Evolutionary conservation across 1,140 invertebrate genomes (phyloP).

Genomic region (Rhopalosiphum padi): DNA sequence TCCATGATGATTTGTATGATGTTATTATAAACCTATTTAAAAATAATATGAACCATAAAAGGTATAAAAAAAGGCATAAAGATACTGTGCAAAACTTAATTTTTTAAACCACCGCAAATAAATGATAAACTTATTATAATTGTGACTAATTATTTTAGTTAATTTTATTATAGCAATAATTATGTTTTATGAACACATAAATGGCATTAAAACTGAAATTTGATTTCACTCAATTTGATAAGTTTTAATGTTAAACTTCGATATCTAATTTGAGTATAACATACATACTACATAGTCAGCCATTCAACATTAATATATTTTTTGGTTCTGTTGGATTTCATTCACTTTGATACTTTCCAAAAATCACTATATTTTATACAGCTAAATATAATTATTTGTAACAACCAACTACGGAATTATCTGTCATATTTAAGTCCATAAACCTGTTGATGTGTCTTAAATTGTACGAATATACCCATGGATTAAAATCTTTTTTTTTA

Average conservation of each 20-base stretch:
- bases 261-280: neutral
- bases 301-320: neutral
- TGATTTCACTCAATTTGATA: neutral
- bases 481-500: neutral
- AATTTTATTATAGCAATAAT: neutral
- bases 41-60: neutral
- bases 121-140: neutral
- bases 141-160: slow-evolving; percentile 6
- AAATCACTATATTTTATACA: neutral
- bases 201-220: neutral
- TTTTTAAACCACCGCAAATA: neutral
- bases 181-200: neutral
- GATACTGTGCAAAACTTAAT: neutral
- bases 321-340: neutral
- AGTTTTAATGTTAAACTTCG: neutral
- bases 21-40: neutral
- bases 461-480: neutral
- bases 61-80: neutral
- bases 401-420: neutral
- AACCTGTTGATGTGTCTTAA: neutral
- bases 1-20: neutral
- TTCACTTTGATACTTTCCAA: neutral
- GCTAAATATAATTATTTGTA: neutral
- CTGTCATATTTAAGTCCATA: neutral
- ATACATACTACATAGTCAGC: neutral